Evolutionary conservation across 2,888 invertebrate species (phyloP).

Genomic region (Drosophila phalerata): DNA sequence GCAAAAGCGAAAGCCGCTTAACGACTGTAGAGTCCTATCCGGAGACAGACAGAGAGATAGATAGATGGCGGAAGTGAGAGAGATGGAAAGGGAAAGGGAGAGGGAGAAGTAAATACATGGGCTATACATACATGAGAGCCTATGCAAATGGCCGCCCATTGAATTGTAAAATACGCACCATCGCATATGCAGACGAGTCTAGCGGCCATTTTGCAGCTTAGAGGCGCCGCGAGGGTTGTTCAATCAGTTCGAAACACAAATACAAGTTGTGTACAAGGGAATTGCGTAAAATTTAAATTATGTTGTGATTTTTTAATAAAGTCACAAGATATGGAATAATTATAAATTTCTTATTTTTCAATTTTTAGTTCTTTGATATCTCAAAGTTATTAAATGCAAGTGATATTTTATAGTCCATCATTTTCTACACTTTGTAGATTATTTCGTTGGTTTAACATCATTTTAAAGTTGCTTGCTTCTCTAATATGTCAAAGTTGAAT

Average conservation of each 20-base stretch:
- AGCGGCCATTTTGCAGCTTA: conserved; percentile 51
- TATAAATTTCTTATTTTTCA: neutral
- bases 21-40: conserved; percentile 56
- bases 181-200: conserved; percentile 56
- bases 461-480: neutral
- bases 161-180: conserved; percentile 74
- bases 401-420: neutral
- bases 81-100: neutral
- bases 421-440: neutral
- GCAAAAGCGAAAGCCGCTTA: conserved; percentile 71
- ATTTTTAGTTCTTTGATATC: neutral
- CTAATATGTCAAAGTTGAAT: neutral
- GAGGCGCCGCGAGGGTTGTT: conserved; percentile 8
- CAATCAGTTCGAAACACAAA: neutral
- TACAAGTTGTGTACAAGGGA: neutral
- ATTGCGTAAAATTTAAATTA: neutral
- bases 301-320: neutral
- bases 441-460: neutral
- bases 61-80: neutral
- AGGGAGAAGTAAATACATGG: conserved; percentile 46
- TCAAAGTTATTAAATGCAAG: neutral
- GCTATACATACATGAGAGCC: conserved; percentile 53
- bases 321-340: neutral
- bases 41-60: neutral
- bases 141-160: conserved; percentile 72